These are phyloP conservation scores for Saccostrea cuccullata DNA, from an alignment of 1,140 invertebrate genomes.

Conservation along the genomic window DNA sequence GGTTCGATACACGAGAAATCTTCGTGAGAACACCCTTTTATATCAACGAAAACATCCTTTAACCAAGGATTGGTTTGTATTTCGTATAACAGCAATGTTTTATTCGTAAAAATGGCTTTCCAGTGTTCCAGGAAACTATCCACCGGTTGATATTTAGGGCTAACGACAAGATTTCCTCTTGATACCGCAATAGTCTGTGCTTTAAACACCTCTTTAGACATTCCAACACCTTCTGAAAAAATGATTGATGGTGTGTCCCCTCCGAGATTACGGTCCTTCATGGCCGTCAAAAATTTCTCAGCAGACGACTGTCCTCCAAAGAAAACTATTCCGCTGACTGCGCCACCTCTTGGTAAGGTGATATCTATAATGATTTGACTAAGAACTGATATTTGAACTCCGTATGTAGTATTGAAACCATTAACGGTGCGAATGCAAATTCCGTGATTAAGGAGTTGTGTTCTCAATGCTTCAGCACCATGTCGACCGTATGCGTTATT, in stretches of 20 bases:
- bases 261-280: background rate
- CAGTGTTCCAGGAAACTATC: constrained; percentile 13
- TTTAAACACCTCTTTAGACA: background rate
- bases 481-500: constrained; percentile 21
- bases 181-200: background rate
- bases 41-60: background rate
- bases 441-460: background rate
- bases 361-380: constrained; percentile 11
- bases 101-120: constrained; percentile 2
- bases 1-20: background rate
- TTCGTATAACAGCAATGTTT: constrained; percentile 4
- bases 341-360: background rate
- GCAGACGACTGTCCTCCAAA: constrained; percentile 20
- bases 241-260: background rate
- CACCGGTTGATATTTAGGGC: background rate
- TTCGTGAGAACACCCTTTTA: background rate
- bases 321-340: constrained; percentile 23
- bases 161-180: constrained; percentile 17
- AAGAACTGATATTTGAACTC: background rate
- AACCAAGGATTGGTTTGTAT: constrained; percentile 14
- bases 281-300: background rate
- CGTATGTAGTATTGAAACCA: constrained; percentile 8
- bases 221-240: constrained; percentile 20
- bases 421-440: background rate
- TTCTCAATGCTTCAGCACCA: background rate